These are phyloP conservation scores for Pristionchus mayeri DNA, from an alignment of 2,888 invertebrate genomes.

Conservation along the genomic window DNA sequence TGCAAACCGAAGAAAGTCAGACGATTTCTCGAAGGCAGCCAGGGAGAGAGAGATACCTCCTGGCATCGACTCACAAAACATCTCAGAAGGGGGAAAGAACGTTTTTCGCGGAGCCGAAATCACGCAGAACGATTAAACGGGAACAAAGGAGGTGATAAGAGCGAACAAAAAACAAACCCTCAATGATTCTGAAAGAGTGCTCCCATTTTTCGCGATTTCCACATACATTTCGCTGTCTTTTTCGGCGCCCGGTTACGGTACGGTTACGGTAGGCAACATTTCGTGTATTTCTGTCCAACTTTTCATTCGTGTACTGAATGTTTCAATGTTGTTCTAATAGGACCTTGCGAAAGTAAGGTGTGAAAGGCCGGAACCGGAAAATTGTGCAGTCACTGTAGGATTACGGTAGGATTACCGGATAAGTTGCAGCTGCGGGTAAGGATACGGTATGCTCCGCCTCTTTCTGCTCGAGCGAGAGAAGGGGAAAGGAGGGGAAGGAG, in stretches of 20 bases:
- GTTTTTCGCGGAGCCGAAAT: no score
- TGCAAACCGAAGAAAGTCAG: no score
- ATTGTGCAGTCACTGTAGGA: neutral
- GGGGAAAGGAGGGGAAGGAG: neutral
- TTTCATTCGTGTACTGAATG: no score
- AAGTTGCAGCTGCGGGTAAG: neutral
- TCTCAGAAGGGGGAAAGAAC: neutral
- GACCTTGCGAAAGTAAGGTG: no score
- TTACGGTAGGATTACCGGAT: neutral
- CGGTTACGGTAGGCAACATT: neutral
- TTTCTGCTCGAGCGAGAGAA: slow-evolving; percentile 27
- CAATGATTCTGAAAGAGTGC: slow-evolving; percentile 8
- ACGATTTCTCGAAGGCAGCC: no score
- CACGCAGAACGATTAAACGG: no score
- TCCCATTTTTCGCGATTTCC: neutral
- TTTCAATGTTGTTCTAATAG: no score
- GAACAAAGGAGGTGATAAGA: slow-evolving; percentile 17
- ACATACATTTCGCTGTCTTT: neutral
- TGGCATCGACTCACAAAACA: slow-evolving; percentile 7
- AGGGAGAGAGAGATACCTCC: neutral
- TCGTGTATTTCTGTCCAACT: no score
- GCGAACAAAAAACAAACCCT: neutral
- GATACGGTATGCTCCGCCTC: slow-evolving; percentile 28
- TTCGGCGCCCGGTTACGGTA: neutral
- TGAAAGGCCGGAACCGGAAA: no score